Evolutionary conservation across 2,888 invertebrate species (phyloP), one percentile per base, ranked within the genome.

Genomic region (Drosophila setosimentum): DNA sequence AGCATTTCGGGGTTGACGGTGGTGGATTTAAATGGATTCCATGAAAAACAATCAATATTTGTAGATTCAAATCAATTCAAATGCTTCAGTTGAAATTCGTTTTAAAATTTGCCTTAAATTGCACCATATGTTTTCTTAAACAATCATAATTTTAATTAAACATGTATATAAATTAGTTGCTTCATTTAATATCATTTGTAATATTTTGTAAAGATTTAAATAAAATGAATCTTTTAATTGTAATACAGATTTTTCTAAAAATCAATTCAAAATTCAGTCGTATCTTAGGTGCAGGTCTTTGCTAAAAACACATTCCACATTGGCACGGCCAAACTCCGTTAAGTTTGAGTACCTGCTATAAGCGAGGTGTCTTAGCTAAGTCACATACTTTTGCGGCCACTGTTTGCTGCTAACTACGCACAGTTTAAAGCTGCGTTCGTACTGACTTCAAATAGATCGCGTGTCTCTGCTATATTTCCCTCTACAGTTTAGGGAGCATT

Each of bases 261-360:
- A 29, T 50, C n/a, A n/a, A 30, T n/a, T 50, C 32, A 32, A 3
- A 33, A 27, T 18, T 16, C 10, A 10, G n/a, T n/a, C 33, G 18
- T 57, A 21, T 21, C 35, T 49, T 18, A 8, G 63, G 76, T 68
- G 11, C 2, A 18, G 5, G 62, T 68, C 76, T 53, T 29, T 1
- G 40, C 45, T 79, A 16, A 6, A 29, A 4, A 0, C 11, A 21
- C 4, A 0, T 40, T 21, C 1, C 21, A 33, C 33, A 55, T 53
- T 45, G 59, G 40, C 0, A 5, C 0, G 11, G 21, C 0, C 3
- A 61, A 13, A 29, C 1, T 61, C 61, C 30, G 51, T 70, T 49
- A 3, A 58, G 7, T 59, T 37, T 27, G 8, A 2, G 2, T 27
- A 16, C 7, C 6, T 11, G 10, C 24, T 27, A 6, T 24, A 33